Evolutionary conservation across 2,113 vertebrate species (phyloP).

Genomic region (Perognathus longimembris): DNA sequence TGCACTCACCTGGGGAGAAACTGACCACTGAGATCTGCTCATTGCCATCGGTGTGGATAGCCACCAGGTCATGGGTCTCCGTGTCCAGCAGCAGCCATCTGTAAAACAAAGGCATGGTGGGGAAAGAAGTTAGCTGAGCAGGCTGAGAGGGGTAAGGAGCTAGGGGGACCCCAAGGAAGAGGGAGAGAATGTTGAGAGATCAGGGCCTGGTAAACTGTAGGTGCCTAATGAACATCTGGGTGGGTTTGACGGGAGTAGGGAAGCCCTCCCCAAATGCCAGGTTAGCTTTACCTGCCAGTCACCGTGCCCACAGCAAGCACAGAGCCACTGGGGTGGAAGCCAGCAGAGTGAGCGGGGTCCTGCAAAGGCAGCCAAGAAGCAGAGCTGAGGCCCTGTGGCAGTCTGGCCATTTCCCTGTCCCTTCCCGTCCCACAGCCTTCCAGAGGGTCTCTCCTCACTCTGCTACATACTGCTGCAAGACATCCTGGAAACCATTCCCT

Average conservation of each 20-base stretch:
- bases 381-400: neutral
- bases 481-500: neutral
- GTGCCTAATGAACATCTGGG: neutral
- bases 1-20: constrained; percentile 91
- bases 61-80: constrained; percentile 92
- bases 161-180: neutral
- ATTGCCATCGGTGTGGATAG: constrained; percentile 92
- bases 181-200: neutral
- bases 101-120: neutral
- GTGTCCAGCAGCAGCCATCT: constrained; percentile 96
- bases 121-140: neutral
- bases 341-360: constrained; percentile 91
- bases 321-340: constrained; percentile 92
- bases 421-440: too few species aligned
- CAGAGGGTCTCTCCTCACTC: too few species aligned
- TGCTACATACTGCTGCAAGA: too few species aligned
- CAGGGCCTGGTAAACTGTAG: neutral
- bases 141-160: neutral
- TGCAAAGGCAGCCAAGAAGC: constrained; percentile 70
- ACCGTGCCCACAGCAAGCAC: constrained; percentile 93
- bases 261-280: neutral
- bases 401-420: too few species aligned
- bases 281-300: constrained; percentile 89
- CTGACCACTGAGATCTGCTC: constrained; percentile 93
- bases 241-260: neutral